Evolutionary conservation across 2,888 invertebrate species (phyloP).

Genomic region (Agonopterix subpropinquella): DNA sequence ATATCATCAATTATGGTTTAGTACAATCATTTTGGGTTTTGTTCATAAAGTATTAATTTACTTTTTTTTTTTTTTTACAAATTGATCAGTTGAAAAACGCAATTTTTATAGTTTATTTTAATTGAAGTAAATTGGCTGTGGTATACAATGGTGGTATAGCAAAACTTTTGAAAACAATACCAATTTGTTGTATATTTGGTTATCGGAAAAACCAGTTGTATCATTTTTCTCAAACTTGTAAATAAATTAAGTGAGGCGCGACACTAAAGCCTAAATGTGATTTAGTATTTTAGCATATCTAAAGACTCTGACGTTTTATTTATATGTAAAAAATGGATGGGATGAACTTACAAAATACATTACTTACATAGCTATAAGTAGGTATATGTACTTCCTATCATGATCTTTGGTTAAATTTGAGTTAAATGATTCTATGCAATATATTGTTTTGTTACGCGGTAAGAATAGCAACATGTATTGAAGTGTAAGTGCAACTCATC

Average conservation of each 20-base stretch:
- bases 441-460: background rate
- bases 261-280: constrained; percentile 36
- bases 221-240: constrained; percentile 19
- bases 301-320: constrained; percentile 26
- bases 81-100: no score
- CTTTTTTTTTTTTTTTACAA: no score
- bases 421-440: background rate
- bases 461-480: background rate
- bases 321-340: constrained; percentile 26
- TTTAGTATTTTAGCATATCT: constrained; percentile 49
- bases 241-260: constrained; percentile 12
- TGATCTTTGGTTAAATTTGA: constrained; percentile 1
- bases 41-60: no score
- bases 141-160: constrained; percentile 1
- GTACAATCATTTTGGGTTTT: no score
- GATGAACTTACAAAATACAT: constrained; percentile 31
- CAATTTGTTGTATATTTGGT: no score
- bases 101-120: no score
- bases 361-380: background rate
- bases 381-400: no score
- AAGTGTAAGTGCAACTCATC: constrained; percentile 43
- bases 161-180: background rate
- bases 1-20: no score
- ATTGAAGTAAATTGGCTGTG: constrained; percentile 11
- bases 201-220: constrained; percentile 8